Conservation (phyloP, 2,797 vertebrate species). For the Schizopygopsis malacanthus region DNA sequence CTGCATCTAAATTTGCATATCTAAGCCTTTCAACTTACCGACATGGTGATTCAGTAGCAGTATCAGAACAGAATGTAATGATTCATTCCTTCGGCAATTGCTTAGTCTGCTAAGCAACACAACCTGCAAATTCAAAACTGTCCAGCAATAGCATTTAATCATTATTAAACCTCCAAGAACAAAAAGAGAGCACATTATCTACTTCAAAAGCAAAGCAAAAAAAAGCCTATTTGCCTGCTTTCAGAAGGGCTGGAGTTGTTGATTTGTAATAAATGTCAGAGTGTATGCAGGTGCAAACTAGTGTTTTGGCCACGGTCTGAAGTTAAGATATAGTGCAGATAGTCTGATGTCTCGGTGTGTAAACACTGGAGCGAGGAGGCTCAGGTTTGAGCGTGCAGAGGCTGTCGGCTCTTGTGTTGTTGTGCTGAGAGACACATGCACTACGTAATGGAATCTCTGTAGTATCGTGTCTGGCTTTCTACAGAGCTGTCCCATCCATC, state of each 20-base stretch:
- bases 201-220: conserved; percentile 6
- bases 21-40: conserved; percentile 56
- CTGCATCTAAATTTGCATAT: not conserved
- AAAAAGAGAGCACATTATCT: not conserved
- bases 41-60: conserved; percentile 26
- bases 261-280: conserved; percentile 9
- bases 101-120: not conserved
- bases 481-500: conserved; percentile 75
- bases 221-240: conserved; percentile 1
- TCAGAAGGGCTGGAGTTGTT: not conserved
- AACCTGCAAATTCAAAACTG: conserved; percentile 9
- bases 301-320: conserved; percentile 12
- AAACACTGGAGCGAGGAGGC: conserved; percentile 62
- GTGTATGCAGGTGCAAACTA: conserved; percentile 32
- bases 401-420: conserved; percentile 65
- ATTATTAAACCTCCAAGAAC: not conserved
- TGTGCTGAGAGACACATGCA: conserved; percentile 68
- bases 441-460: conserved; percentile 83
- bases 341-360: conserved; percentile 58
- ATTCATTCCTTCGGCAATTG: not conserved
- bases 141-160: not conserved
- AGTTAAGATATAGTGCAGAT: conserved; percentile 24
- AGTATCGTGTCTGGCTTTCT: conserved; percentile 78
- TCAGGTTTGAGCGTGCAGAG: conserved; percentile 57
- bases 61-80: not conserved